Evolutionary conservation across 2,888 invertebrate genomes (phyloP), one percentile per base, ranked within the genome.

Genomic region (Trypoxylon attenuatum): DNA sequence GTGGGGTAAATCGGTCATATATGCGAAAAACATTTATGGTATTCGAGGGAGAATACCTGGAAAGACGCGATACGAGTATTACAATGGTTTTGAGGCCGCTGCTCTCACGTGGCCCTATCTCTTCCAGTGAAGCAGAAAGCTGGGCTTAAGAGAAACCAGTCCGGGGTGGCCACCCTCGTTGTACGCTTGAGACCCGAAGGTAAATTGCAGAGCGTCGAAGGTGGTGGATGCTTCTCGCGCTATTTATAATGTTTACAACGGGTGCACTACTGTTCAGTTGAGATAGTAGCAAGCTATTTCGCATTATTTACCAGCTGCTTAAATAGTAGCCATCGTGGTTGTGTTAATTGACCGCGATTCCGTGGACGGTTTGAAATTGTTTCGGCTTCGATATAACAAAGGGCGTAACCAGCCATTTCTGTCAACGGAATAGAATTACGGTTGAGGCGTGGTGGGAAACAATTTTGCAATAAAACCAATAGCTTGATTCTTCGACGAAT

Each of bases 191-290:
- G n/a, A n/a, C 39, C 60, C 57, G 47, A 65, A 71, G 71, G 65
- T 65, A 74, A 74, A 71, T 66, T 49, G 68, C 63, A 74, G 71
- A 74, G 73, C 10, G 33, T 33, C 10, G 73, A 69, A 69, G 68
- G 68, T 71, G 73, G 73, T 74, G 68, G 65, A 74, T 54, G 74
- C 71, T 71, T 65, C n/a, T n/a, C 65, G 60, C 51, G 73, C 74
- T 74, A 74, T 74, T 74, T 74, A 74, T 74, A 74, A 71, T 71
- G 71, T 74, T 74, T 74, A 74, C 63, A 60, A 59, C 60, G 53
- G 53, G 41, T 18, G 55, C 39, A 56, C 54, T n/a, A n/a, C 64
- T 52, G 42, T 41, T 39, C 42, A 54, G 23, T n/a, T n/a, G 53
- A 41, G 19, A 23, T 22, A 52, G 33, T 39, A 45, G 38, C 33